Conservation (phyloP, 2,888 invertebrate species). For the Auanema sp. region DNA sequence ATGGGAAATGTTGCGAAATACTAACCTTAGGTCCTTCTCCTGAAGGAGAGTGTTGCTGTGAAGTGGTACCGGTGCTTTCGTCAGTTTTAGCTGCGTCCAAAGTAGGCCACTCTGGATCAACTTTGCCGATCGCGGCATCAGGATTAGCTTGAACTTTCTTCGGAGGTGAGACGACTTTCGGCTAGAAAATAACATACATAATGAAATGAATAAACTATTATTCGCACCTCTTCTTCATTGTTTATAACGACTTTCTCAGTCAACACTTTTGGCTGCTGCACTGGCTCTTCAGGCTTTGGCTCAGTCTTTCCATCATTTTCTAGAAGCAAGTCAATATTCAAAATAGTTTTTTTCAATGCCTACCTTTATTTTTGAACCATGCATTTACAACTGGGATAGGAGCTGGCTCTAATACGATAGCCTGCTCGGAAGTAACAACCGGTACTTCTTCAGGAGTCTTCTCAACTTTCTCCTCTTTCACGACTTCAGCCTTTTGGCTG, state of each 20-base stretch:
- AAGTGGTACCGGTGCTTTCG: slow-evolving; percentile 24
- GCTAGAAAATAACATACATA: not conserved
- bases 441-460: slow-evolving; percentile 1
- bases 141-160: not conserved
- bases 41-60: slow-evolving; percentile 12
- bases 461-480: slow-evolving; percentile 10
- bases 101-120: slow-evolving; percentile 40
- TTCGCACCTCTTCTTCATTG: slow-evolving; percentile 8
- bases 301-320: slow-evolving; percentile 2
- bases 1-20: not conserved
- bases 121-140: slow-evolving; percentile 4
- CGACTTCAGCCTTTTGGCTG: slow-evolving; percentile 16
- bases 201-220: too few relatives aligned
- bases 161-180: not conserved
- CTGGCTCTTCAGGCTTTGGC: not conserved
- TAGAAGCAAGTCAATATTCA: not conserved
- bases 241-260: slow-evolving; percentile 7
- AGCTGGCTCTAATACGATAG: slow-evolving; percentile 46
- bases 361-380: slow-evolving; percentile 45
- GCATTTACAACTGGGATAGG: slow-evolving; percentile 49
- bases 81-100: slow-evolving; percentile 23
- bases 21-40: slow-evolving; percentile 9
- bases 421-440: slow-evolving; percentile 17
- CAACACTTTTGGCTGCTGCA: not conserved
- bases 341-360: too few relatives aligned